Evolutionary conservation across 2,113 vertebrate species (phyloP), one percentile per base, ranked within the genome.

Genomic region (Tricholaema leucomelas): DNA sequence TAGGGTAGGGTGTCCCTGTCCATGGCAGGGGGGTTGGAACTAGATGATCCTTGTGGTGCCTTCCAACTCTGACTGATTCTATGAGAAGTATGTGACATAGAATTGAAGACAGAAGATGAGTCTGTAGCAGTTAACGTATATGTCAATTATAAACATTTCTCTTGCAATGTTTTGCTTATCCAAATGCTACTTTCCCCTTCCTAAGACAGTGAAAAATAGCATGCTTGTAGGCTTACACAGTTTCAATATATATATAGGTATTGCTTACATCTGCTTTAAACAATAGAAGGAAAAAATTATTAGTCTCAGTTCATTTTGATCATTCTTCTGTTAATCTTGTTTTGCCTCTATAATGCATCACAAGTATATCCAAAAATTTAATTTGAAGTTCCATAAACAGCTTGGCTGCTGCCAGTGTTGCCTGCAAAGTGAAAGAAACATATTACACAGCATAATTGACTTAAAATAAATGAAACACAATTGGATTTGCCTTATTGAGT

Each of bases 401-500:
- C 60, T 96, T 90, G 84, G 20, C 18, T 42, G 79, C 36, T 55
- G 30, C 12, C 36, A 66, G 52, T 59, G 31, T 16, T 92, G 83
- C 64, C 87, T 94, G 28, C 11, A 66, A 85, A 89, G 52, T 44
- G 71, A 70, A 91, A 59, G 28, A 93, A 88, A 81, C 2, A 0
- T 78, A 85, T 87, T 89, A 80, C 35, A 76, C 15, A 74, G 24
- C 38, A 86, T 92, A 96, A 96, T 87, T 95, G 84, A 93, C 60
- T 92, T 94, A 58, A 92, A 93, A 87, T 89, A 87, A 95, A 93
- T 88, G 59, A 42, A 92, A 80, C 48, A 64, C 50, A 91, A 85
- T 70, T 94, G 86, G 54, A 94, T 97, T 95, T 94, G 44, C 72
- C 46, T 96, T 81, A 92, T 30, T 70, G 72, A 93, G 56, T 90